Percentiles rank a stretch among this genome's conserved stretches.
phyloP scores from a whole-genome alignment of 2,888 invertebrate genomes.

The Hesperia comma region DNA sequence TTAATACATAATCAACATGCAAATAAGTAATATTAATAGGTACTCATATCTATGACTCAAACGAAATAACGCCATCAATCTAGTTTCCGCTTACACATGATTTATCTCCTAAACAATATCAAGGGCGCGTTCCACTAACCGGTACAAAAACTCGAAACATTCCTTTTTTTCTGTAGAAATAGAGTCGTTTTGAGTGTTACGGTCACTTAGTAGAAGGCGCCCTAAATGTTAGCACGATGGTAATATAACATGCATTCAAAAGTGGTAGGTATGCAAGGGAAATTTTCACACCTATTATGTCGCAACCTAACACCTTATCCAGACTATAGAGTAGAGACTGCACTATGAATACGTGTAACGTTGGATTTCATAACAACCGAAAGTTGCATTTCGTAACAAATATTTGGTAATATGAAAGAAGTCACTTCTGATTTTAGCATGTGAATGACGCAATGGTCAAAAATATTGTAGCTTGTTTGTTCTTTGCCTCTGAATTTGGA shows the following conservation, averaged over 20 bases:
- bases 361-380: conserved; percentile 3
- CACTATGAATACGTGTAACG: background rate
- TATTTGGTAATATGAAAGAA: background rate
- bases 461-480: background rate
- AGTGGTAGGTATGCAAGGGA: background rate
- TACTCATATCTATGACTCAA: too few species aligned
- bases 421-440: background rate
- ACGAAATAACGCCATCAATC: too few species aligned
- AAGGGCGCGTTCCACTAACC: too few species aligned
- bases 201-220: too few species aligned
- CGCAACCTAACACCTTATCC: background rate
- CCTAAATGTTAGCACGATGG: too few species aligned
- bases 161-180: too few species aligned
- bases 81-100: too few species aligned
- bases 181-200: too few species aligned
- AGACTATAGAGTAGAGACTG: background rate
- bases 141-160: too few species aligned
- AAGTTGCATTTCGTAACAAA: conserved; percentile 1
- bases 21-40: too few species aligned
- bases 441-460: background rate
- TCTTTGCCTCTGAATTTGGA: background rate
- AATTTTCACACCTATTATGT: conserved; percentile 3
- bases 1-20: too few species aligned
- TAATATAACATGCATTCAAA: background rate
- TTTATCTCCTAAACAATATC: too few species aligned